phyloP scores from a whole-genome alignment of 2,797 vertebrate species.

The Cirrhinus molitorella region DNA sequence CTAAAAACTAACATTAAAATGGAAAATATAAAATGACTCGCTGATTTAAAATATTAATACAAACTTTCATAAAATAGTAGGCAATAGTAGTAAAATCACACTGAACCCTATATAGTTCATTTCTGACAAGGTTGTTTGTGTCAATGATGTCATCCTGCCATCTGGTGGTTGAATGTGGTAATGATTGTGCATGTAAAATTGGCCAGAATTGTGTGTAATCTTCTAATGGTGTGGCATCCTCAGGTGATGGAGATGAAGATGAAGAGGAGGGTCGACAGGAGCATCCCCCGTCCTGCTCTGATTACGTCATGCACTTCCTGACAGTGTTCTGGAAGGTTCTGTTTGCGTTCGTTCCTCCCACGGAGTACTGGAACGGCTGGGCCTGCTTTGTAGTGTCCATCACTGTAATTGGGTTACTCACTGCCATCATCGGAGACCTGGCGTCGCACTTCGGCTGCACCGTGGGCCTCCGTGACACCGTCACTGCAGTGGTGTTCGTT shows the following conservation, averaged over 20 bases:
- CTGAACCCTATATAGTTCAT: too few relatives aligned
- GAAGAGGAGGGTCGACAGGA: constrained; percentile 77
- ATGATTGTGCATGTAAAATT: background rate
- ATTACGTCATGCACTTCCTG: constrained; percentile 93
- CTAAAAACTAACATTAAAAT: too few relatives aligned
- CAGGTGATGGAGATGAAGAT: constrained; percentile 85
- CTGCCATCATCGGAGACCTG: constrained; percentile 90
- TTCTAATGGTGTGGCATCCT: background rate
- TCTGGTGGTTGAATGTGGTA: constrained; percentile 13
- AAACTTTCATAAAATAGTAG: too few relatives aligned
- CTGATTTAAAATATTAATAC: too few relatives aligned
- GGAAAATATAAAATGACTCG: too few relatives aligned
- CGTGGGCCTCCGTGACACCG: constrained; percentile 88
- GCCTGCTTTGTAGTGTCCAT: constrained; percentile 92
- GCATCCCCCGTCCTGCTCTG: constrained; percentile 85
- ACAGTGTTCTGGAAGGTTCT: constrained; percentile 94
- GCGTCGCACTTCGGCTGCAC: constrained; percentile 96
- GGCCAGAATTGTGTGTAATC: background rate
- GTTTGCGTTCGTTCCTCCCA: constrained; percentile 91
- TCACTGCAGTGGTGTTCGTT: constrained; percentile 93
- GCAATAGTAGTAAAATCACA: too few relatives aligned
- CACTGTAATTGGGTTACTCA: constrained; percentile 81
- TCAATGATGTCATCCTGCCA: background rate
- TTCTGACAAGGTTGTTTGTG: background rate
- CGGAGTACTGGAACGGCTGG: constrained; percentile 93